Evolutionary conservation across 2,888 invertebrate genomes (phyloP).

Genomic region (Caenorhabditis becei): DNA sequence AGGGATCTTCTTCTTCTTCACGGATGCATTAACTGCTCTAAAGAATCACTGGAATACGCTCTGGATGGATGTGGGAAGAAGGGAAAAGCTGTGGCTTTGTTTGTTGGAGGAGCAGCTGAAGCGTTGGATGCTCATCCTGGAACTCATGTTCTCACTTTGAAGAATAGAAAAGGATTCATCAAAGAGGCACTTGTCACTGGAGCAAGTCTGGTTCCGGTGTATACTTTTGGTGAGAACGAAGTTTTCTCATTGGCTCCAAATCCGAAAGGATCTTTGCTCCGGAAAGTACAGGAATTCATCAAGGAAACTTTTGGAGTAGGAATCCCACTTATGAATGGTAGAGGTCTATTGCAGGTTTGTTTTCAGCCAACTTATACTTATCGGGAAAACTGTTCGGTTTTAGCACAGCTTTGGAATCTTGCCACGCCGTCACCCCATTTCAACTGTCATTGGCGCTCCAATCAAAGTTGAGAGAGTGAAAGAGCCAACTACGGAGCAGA

Average conservation of each 20-base stretch:
- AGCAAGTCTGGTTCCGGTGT: slow-evolving; percentile 82
- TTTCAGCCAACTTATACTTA: neutral
- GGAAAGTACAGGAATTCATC: slow-evolving; percentile 62
- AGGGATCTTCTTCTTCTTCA: slow-evolving; percentile 85
- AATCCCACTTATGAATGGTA: slow-evolving; percentile 83
- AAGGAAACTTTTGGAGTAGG: slow-evolving; percentile 73
- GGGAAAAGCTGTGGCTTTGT: slow-evolving; percentile 33
- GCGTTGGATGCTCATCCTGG: slow-evolving; percentile 50
- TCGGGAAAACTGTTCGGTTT: neutral
- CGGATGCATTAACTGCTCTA: slow-evolving; percentile 83
- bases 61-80: slow-evolving; percentile 21
- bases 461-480: slow-evolving; percentile 87
- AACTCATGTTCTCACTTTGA: slow-evolving; percentile 28
- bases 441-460: slow-evolving; percentile 87
- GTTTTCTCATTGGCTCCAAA: slow-evolving; percentile 73
- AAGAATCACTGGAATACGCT: slow-evolving; percentile 38
- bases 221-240: slow-evolving; percentile 83
- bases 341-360: slow-evolving; percentile 85
- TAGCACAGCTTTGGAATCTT: slow-evolving; percentile 15
- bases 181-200: slow-evolving; percentile 39
- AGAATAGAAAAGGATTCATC: slow-evolving; percentile 37
- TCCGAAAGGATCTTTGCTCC: slow-evolving; percentile 28
- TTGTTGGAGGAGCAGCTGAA: slow-evolving; percentile 44
- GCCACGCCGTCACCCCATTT: slow-evolving; percentile 83
- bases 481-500: slow-evolving; percentile 87